phyloP scores from a whole-genome alignment of 1,140 invertebrate species.

The Stenopsyche tienmushanensis region DNA sequence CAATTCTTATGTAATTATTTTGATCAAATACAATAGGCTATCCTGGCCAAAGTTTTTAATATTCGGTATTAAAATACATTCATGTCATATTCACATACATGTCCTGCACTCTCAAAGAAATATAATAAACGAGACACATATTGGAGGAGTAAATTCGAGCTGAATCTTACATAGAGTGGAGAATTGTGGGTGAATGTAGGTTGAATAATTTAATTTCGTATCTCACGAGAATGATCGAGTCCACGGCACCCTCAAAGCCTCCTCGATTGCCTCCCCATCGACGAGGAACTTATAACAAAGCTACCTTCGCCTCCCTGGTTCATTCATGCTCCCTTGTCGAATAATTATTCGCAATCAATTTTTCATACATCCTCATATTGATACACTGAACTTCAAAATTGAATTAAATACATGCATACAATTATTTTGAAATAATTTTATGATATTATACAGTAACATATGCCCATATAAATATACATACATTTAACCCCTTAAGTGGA shows the following conservation, averaged over 20 bases:
- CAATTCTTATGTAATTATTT: too few relatives aligned
- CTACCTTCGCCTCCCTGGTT: not conserved
- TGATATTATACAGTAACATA: too few relatives aligned
- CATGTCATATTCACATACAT: not conserved
- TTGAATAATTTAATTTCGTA: constrained; percentile 11
- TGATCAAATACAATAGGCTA: not conserved
- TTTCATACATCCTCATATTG: not conserved
- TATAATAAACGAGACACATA: not conserved
- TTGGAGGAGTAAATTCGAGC: not conserved
- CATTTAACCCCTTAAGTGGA: not conserved
- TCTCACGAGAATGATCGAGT: not conserved
- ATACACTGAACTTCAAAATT: not conserved
- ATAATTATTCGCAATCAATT: constrained; percentile 16
- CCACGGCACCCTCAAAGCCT: not conserved
- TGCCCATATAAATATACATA: not conserved
- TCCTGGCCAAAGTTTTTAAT: not conserved
- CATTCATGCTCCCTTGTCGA: too few relatives aligned
- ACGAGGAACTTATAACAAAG: too few relatives aligned
- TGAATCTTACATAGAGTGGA: not conserved
- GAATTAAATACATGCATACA: not conserved
- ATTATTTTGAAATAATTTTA: not conserved
- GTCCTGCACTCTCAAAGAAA: not conserved
- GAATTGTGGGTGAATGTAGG: not conserved
- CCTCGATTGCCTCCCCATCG: not conserved
- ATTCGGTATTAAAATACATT: not conserved